A percentile compares a stretch with the other conserved stretches of the same genome.
These are phyloP conservation scores for Euphonia xanthogaster DNA, from an alignment of 2,797 vertebrate genomes.

Conservation along the genomic window DNA sequence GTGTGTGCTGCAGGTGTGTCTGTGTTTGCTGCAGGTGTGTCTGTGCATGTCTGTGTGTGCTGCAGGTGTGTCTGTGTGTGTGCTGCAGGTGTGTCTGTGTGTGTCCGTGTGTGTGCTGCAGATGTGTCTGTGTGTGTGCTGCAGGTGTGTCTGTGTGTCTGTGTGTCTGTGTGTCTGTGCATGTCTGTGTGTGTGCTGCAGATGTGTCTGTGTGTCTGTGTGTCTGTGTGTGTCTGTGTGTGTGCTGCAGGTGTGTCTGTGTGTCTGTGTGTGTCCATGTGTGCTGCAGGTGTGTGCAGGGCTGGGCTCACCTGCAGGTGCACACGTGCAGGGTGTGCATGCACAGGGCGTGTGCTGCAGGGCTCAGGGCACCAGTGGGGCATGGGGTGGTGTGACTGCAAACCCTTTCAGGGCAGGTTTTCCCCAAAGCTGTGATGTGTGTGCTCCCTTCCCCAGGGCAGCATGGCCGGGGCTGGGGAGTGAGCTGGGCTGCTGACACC, in stretches of 20 bases:
- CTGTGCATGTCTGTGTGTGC: not conserved
- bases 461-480: rapidly evolving
- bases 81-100: too few relatives aligned
- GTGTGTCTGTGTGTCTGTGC: too few relatives aligned
- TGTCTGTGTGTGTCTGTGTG: too few relatives aligned
- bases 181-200: too few relatives aligned
- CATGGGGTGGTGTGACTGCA: not conserved
- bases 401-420: not conserved
- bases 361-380: not conserved
- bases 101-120: too few relatives aligned
- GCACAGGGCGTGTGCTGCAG: not conserved
- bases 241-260: too few relatives aligned
- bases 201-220: too few relatives aligned
- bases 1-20: too few relatives aligned
- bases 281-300: not conserved
- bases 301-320: not conserved
- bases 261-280: too few relatives aligned
- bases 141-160: not conserved
- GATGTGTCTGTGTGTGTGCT: too few relatives aligned
- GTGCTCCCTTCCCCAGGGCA: too few relatives aligned
- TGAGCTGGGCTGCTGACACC: not conserved
- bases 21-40: too few relatives aligned
- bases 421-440: not conserved
- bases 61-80: not conserved
- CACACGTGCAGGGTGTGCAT: not conserved